Evolutionary conservation across 2,888 invertebrate genomes (phyloP).

Genomic region (Apotomis betuletana): DNA sequence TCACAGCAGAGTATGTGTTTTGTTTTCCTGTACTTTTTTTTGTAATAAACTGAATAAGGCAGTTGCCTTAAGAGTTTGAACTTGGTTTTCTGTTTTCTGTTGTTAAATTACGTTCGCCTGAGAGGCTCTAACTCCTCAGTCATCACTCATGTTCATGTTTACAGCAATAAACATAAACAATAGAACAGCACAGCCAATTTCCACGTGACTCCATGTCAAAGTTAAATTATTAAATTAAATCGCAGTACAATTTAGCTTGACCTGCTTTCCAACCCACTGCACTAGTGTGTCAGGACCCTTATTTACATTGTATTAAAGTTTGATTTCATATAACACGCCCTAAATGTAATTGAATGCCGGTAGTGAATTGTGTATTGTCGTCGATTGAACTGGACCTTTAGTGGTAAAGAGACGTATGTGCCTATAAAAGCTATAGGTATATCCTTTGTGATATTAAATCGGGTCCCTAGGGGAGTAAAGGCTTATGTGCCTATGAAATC

Average conservation of each 20-base stretch:
- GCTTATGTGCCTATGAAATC: not conserved
- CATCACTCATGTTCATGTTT: too few species aligned
- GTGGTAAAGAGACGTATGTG: not conserved
- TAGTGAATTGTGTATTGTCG: conserved; percentile 29
- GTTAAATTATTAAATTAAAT: conserved; percentile 30
- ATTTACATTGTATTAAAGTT: conserved; percentile 15
- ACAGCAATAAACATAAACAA: too few species aligned
- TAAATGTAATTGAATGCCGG: conserved; percentile 12
- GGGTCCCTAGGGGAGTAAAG: not conserved
- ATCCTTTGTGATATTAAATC: not conserved
- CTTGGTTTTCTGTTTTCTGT: too few species aligned
- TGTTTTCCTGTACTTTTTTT: too few species aligned
- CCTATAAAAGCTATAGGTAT: not conserved
- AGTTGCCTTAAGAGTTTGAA: too few species aligned
- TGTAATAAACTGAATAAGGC: too few species aligned
- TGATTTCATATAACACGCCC: conserved; percentile 5
- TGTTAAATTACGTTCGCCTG: too few species aligned
- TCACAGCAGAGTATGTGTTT: too few species aligned
- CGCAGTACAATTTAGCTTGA: conserved; percentile 6
- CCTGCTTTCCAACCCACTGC: conserved; percentile 16
- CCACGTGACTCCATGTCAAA: conserved; percentile 22
- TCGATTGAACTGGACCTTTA: not conserved
- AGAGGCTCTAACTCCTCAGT: too few species aligned
- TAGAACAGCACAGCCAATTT: conserved; percentile 7
- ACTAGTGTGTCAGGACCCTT: conserved; percentile 6